Evolutionary conservation across 2,797 vertebrate species (phyloP).

Genomic region (Leptodactylus fallax): DNA sequence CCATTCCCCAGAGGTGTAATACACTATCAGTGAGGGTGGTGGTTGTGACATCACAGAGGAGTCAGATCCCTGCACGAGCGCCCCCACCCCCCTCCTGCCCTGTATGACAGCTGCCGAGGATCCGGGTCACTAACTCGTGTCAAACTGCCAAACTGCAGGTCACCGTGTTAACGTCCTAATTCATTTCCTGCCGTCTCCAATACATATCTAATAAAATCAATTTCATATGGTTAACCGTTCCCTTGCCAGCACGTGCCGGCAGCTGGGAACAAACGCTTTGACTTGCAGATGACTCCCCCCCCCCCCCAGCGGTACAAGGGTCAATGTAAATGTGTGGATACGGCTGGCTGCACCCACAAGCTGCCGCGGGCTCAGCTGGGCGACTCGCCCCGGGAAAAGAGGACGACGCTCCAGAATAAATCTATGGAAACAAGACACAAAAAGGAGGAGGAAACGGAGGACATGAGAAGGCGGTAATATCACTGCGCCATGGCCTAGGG

Average conservation of each 20-base stretch:
- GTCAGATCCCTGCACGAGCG: too few relatives aligned
- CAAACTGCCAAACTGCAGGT: slow-evolving; percentile 27
- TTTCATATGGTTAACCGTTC: slow-evolving; percentile 49
- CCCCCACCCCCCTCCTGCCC: too few relatives aligned
- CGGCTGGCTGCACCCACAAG: slow-evolving; percentile 14
- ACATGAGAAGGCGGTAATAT: too few relatives aligned
- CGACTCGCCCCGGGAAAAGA: neutral
- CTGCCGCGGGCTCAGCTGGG: too few relatives aligned
- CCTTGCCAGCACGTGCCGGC: neutral
- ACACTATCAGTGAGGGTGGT: too few relatives aligned
- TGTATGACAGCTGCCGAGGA: slow-evolving; percentile 48
- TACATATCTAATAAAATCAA: slow-evolving; percentile 59
- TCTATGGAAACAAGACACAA: too few relatives aligned
- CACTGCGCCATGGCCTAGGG: too few relatives aligned
- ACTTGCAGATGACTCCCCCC: neutral
- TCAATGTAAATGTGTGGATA: slow-evolving; percentile 23
- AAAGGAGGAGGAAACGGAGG: too few relatives aligned
- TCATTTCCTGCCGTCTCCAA: slow-evolving; percentile 56
- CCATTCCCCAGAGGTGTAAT: too few relatives aligned
- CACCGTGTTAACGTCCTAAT: slow-evolving; percentile 49
- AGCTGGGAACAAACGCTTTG: neutral
- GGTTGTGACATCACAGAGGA: too few relatives aligned
- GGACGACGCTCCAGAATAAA: too few relatives aligned
- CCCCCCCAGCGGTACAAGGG: too few relatives aligned
- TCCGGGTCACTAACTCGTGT: slow-evolving; percentile 54